Conservation (phyloP, 2,797 vertebrate species). For the Saxicola maurus region DNA sequence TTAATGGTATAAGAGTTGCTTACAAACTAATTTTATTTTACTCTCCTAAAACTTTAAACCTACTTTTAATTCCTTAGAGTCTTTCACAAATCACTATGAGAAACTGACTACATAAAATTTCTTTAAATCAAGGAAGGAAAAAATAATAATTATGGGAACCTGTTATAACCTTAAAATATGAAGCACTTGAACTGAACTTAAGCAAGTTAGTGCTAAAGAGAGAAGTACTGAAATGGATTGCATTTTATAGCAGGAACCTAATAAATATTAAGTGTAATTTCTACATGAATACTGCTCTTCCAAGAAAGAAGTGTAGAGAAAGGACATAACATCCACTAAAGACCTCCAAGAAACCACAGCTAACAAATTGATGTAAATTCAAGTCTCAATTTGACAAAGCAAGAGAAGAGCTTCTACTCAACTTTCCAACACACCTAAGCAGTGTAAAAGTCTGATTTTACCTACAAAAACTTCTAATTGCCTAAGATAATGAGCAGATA, state of each 20-base stretch:
- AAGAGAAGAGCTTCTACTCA: not conserved
- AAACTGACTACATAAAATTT: not conserved
- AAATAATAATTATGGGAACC: not conserved
- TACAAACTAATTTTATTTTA: not conserved
- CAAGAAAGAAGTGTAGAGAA: not conserved
- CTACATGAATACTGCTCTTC: not conserved
- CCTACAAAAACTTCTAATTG: not conserved
- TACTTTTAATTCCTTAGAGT: not conserved
- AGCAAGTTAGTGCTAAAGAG: not conserved
- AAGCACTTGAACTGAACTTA: not conserved
- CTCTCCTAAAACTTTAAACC: not conserved
- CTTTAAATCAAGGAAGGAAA: not conserved
- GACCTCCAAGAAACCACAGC: not conserved
- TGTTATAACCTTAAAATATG: not conserved
- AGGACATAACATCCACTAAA: not conserved
- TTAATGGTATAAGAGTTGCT: not conserved
- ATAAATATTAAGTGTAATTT: not conserved
- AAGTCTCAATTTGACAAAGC: not conserved
- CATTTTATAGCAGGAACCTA: not conserved
- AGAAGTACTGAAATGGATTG: not conserved
- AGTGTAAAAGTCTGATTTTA: rapidly evolving
- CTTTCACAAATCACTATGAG: not conserved
- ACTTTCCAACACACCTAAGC: not conserved
- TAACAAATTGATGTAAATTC: not conserved
- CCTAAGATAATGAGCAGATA: not conserved